phyloP scores from a whole-genome alignment of 53 echinoderm and acorn worm genomes.

The Hippasteria phrygiana region DNA sequence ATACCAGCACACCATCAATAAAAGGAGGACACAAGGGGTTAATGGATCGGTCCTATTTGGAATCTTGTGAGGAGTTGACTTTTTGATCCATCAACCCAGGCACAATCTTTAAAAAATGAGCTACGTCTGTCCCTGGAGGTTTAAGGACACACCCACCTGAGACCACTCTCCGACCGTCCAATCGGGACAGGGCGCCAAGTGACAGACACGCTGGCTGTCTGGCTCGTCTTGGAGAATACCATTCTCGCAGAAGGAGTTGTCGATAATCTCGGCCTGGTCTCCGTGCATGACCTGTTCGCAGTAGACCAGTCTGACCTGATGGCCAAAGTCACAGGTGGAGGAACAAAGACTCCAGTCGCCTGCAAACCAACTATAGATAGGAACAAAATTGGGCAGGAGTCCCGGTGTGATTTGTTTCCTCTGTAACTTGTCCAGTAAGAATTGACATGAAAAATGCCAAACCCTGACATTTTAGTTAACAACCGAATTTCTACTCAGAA shows the following conservation, averaged over 20 bases:
- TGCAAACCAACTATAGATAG: constrained; percentile 73
- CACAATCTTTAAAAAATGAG: too few species aligned
- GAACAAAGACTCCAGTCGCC: constrained; percentile 97
- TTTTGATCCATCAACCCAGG: too few species aligned
- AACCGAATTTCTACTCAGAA: too few species aligned
- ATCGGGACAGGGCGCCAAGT: constrained; percentile 72
- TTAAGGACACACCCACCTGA: constrained; percentile 77
- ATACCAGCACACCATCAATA: too few species aligned
- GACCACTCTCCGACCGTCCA: constrained; percentile 88
- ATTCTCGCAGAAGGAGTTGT: constrained; percentile 65
- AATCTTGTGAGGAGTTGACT: too few species aligned
- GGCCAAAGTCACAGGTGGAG: constrained; percentile 78
- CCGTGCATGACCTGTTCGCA: constrained; percentile 74
- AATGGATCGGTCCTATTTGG: too few species aligned
- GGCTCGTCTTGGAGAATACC: constrained; percentile 71
- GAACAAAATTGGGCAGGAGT: not conserved
- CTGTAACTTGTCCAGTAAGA: too few species aligned
- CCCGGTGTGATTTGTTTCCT: not conserved
- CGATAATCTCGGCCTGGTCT: constrained; percentile 51
- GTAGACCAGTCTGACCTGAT: constrained; percentile 77
- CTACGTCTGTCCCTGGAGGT: too few species aligned
- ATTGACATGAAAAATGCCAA: too few species aligned
- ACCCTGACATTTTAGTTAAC: too few species aligned
- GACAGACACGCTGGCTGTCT: constrained; percentile 70
- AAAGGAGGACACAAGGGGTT: too few species aligned